Base-by-base conservation (phyloP, 30 jellyfish, hydroid and myxozoan species). In the Aurelia coerulea region DNA sequence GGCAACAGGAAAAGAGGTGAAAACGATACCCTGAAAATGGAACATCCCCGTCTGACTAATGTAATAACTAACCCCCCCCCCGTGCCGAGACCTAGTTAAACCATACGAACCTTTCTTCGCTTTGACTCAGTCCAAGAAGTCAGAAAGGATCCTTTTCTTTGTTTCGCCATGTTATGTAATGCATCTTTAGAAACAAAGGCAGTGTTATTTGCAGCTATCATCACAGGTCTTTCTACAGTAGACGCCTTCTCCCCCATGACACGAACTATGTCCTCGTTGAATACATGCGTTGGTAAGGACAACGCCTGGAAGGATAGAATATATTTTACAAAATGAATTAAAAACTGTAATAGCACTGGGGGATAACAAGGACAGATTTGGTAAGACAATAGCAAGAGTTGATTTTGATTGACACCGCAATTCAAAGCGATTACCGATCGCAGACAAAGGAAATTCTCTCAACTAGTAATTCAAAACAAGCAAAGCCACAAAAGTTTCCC, bases 101-200 rank as follows among this genome's bases (percentile, higher is more conserved):
- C 51, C 51, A 39, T 39, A 39, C 51, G 6, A 19, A 59, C 68
- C 68, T 59, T 59, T 19, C 32, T 59, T 19, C 31, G 23, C 33
- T 62, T 63, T 7, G 93, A 32, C 31, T 60, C 75, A 12, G 72
- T 41, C 93, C 93, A 84, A 5, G 93, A 84, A 3, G 80, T 51
- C 10, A 84, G 87, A 73, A 84, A 84, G 10, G 82, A 71, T 13
- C 63, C 42, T 53, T 56, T 72, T 67, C 80, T 69, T 16, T 73
- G 74, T 37, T 68, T 56, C 17, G 93, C 81, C 0, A 84, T 51
- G 29, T 35, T 12, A 63, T 84, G 93, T 56, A 72, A 73, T 11
- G 87, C 93, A 65, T 84, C 87, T 34, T 84, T 84, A 32, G 93
- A 84, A 5, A 84, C 93, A 60, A 84, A 62, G 3, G 82, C 82